A percentile compares a stretch with the other conserved stretches of the same genome.
Conservation (phyloP, 2,888 invertebrate genomes). For the Cataglyphis altisquamis region DNA sequence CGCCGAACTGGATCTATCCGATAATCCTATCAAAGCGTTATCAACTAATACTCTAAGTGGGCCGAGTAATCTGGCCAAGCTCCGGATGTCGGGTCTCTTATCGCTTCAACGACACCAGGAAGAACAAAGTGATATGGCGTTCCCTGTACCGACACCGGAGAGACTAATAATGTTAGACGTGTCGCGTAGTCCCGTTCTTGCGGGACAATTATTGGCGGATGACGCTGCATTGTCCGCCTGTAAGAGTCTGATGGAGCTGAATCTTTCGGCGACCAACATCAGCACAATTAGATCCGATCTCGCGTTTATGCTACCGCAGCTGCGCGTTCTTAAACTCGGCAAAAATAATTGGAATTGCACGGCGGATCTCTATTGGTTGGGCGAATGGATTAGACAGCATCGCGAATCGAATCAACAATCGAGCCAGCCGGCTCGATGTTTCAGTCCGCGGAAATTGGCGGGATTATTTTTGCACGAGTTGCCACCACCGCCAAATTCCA, state of each 20-base stretch:
- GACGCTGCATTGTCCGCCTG: constrained; percentile 91
- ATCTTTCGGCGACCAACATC: constrained; percentile 89
- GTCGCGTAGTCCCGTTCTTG: constrained; percentile 91
- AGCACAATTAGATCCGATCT: constrained; percentile 90
- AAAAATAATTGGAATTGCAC: constrained; percentile 92
- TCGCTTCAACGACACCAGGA: constrained; percentile 81
- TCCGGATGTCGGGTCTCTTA: constrained; percentile 91
- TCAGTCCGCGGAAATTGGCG: constrained; percentile 69
- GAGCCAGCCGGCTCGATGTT: constrained; percentile 80
- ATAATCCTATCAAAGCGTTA: constrained; percentile 91
- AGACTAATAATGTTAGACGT: constrained; percentile 92
- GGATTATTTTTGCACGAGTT: constrained; percentile 78
- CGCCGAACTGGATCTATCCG: constrained; percentile 93
- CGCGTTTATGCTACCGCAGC: constrained; percentile 90
- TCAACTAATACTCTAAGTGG: constrained; percentile 90
- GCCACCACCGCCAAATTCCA: constrained; percentile 72
- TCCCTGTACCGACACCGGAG: constrained; percentile 91
- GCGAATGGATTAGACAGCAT: constrained; percentile 89
- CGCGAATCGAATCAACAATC: constrained; percentile 79
- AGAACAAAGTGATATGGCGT: constrained; percentile 89
- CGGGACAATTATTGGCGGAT: constrained; percentile 90
- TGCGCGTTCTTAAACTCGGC: constrained; percentile 89
- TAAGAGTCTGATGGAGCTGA: constrained; percentile 90
- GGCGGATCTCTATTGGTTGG: constrained; percentile 89
- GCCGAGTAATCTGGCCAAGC: constrained; percentile 89